Base-by-base conservation (phyloP, 2,888 invertebrate species). In the Sisyra terminalis region DNA sequence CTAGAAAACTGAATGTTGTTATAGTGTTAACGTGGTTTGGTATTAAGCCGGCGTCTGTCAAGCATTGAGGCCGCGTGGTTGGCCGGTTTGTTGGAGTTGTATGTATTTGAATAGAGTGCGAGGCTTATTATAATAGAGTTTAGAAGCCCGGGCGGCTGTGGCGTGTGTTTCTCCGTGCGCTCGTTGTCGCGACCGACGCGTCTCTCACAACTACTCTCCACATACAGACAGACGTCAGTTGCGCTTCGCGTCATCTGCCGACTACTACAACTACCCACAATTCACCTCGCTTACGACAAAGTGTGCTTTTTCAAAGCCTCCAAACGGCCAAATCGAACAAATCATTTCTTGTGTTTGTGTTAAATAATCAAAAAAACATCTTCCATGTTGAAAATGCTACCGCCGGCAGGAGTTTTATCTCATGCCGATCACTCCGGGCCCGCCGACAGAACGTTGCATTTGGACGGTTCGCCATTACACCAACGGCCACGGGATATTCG, bases 351-450 rank as follows among this genome's bases (percentile, higher is more conserved):
- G n/a, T 32, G 13, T 13, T 6, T 13, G 14, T 36, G 13, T 13
- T 7, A 15, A 9, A 3, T 5, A 36, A 13, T 36, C 15, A 34
- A 34, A 29, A 32, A 16, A 41, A 32, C 3, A 29, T 32, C 29
- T 17, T 37, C 29, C 14, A 42, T 42, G 42, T 30, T 42, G 15
- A 42, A 42, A 37, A 42, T 42, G 42, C 17, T 42, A 42, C 42
- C 42, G 6, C 42, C 42, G 37, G 38, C 42, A 32, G 40, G 40
- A n/a, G 40, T 34, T 32, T 13, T 32, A 16, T 13, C 39, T 17
- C 39, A 39, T 29, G 39, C 30, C 29, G 39, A 39, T 2, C 39
- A 29, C 29, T 36, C 36, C 3, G 30, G 16, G 5, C 14, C 8
- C 16, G 15, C 15, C 11, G 17, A 11, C 8, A 8, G 9, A 18